Conservation (phyloP, 2,113 vertebrate species). For the Plecturocebus donacophilus region DNA sequence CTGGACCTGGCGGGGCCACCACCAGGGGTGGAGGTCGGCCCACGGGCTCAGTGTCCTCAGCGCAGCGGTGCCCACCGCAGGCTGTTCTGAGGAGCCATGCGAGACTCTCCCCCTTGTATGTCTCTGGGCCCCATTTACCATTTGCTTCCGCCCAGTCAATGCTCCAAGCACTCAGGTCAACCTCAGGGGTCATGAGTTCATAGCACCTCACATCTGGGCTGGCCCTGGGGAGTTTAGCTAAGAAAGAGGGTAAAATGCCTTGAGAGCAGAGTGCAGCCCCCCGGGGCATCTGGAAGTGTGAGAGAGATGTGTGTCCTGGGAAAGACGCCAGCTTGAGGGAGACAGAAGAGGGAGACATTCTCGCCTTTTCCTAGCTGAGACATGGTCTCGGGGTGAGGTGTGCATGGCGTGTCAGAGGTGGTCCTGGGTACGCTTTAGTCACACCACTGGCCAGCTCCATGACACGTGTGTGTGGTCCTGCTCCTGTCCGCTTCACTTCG, state of each 20-base stretch:
- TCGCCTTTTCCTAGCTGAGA: neutral
- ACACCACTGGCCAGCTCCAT: too few species aligned
- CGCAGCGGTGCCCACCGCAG: rapidly evolving
- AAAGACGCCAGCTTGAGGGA: neutral
- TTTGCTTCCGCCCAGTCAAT: neutral
- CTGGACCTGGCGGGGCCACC: neutral
- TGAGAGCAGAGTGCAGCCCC: too few species aligned
- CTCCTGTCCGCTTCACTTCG: too few species aligned
- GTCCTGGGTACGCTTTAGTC: neutral
- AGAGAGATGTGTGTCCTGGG: neutral
- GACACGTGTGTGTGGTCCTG: neutral
- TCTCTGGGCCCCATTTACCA: neutral
- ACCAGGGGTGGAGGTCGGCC: neutral
- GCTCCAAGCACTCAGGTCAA: neutral
- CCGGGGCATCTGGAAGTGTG: neutral
- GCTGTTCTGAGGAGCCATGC: neutral
- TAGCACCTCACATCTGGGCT: too few species aligned
- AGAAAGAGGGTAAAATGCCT: neutral
- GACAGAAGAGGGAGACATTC: neutral
- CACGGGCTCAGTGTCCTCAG: neutral
- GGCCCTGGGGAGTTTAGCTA: neutral
- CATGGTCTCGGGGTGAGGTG: neutral
- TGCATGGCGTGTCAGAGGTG: neutral
- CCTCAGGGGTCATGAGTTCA: neutral
- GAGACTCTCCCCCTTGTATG: too few species aligned